Conservation (phyloP, 53 echinoderm and acorn worm species). For the Astropecten irregularis region DNA sequence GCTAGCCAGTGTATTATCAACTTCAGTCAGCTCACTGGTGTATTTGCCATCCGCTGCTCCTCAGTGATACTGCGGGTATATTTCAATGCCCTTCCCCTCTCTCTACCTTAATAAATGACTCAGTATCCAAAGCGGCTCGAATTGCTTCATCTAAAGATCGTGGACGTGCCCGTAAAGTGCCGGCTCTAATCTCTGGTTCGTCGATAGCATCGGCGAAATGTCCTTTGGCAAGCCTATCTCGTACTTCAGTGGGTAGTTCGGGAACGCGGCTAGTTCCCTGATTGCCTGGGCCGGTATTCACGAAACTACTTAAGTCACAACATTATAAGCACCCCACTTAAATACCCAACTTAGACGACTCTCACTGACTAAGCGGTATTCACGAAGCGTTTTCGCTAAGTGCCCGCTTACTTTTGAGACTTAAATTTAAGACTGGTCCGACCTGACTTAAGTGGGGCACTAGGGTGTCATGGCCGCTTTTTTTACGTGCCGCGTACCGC, state of each 20-base stretch:
- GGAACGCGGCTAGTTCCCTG: constrained; percentile 33
- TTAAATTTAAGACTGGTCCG: too few species aligned
- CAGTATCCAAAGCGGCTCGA: constrained; percentile 50
- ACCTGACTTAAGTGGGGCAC: too few species aligned
- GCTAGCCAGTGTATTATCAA: neutral
- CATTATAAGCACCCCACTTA: too few species aligned
- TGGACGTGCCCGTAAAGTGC: constrained; percentile 46
- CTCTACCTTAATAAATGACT: constrained; percentile 36
- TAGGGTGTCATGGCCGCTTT: too few species aligned
- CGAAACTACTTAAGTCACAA: too few species aligned
- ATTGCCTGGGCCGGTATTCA: constrained; percentile 30
- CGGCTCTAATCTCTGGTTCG: constrained; percentile 30
- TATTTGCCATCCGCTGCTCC: neutral
- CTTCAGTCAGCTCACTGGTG: neutral
- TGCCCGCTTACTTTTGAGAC: too few species aligned
- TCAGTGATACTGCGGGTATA: constrained; percentile 1
- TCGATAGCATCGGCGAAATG: constrained; percentile 58
- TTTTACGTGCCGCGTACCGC: too few species aligned
- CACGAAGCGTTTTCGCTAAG: too few species aligned
- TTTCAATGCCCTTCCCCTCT: neutral
- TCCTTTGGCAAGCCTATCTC: constrained; percentile 51
- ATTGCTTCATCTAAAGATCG: constrained; percentile 52
- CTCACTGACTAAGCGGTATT: too few species aligned
- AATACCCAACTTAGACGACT: too few species aligned
- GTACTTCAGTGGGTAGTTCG: constrained; percentile 4